phyloP scores from a whole-genome alignment of 2,888 invertebrate species.

The Eudasyphora cyanicolor region DNA sequence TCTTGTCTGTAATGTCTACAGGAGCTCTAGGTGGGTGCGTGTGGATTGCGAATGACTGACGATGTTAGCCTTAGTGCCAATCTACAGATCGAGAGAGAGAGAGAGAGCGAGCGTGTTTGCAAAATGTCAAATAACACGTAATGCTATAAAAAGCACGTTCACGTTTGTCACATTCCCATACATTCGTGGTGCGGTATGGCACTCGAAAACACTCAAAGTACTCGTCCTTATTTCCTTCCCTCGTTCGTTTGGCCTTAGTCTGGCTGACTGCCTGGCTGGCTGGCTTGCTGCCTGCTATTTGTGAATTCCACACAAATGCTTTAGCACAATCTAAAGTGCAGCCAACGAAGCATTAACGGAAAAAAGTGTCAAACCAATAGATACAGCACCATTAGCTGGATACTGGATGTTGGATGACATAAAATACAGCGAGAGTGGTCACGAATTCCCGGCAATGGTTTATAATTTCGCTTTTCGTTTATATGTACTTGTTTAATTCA shows the following conservation, averaged over 20 bases:
- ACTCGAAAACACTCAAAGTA: neutral
- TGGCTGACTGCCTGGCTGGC: too few species aligned
- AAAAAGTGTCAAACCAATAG: slow-evolving; percentile 13
- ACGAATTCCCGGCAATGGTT: neutral
- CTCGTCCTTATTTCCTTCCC: too few species aligned
- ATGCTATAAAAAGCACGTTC: slow-evolving; percentile 32
- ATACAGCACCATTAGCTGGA: slow-evolving; percentile 22
- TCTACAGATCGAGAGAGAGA: too few species aligned
- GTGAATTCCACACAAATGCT: slow-evolving; percentile 14
- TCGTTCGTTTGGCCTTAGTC: too few species aligned
- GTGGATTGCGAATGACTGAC: neutral
- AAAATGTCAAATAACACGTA: slow-evolving; percentile 32
- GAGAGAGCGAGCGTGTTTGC: too few species aligned
- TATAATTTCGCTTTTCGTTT: too few species aligned
- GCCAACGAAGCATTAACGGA: neutral
- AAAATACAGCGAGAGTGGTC: neutral
- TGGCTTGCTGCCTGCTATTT: slow-evolving; percentile 7
- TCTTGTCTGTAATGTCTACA: neutral
- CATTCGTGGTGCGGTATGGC: neutral
- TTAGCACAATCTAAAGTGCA: slow-evolving; percentile 23
- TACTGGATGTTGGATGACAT: slow-evolving; percentile 6
- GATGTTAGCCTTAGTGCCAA: too few species aligned
- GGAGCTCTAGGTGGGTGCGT: neutral
- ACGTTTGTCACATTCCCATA: slow-evolving; percentile 25
- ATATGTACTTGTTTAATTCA: too few species aligned